phyloP scores from a whole-genome alignment of 2,113 vertebrate genomes.

The Atractosteus spatula region DNA sequence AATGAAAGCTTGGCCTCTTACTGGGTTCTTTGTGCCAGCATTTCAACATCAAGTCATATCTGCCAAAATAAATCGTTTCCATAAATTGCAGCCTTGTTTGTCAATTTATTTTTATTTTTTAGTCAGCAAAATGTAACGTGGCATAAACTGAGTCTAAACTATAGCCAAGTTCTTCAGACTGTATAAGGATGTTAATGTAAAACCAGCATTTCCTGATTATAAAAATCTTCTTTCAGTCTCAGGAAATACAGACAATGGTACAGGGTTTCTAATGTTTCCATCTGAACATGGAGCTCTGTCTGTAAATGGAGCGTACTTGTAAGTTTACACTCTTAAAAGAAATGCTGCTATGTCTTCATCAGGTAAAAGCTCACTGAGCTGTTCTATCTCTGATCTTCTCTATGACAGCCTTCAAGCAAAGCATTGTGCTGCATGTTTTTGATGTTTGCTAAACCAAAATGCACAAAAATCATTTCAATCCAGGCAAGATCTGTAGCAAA shows the following conservation, averaged over 20 bases:
- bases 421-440: no score
- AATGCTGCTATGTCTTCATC: no score
- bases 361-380: no score
- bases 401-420: no score
- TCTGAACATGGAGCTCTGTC: neutral
- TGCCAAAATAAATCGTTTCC: slow-evolving; percentile 34
- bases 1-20: slow-evolving; percentile 54
- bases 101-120: slow-evolving; percentile 28
- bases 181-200: neutral
- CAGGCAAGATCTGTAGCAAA: no score
- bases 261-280: neutral
- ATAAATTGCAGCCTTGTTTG: slow-evolving; percentile 1
- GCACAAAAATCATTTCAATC: no score
- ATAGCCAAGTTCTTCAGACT: slow-evolving; percentile 21
- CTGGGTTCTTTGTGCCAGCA: slow-evolving; percentile 62
- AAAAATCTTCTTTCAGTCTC: slow-evolving; percentile 12
- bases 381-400: no score
- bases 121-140: slow-evolving; percentile 19
- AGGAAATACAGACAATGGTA: neutral
- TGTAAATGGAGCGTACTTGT: slow-evolving; percentile 5
- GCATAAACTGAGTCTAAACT: slow-evolving; percentile 21
- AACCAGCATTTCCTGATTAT: slow-evolving; percentile 22
- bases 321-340: no score
- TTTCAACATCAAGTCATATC: slow-evolving; percentile 55
- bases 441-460: no score